Evolutionary conservation across 2,797 vertebrate species (phyloP).

Genomic region (Synanceia verrucosa): DNA sequence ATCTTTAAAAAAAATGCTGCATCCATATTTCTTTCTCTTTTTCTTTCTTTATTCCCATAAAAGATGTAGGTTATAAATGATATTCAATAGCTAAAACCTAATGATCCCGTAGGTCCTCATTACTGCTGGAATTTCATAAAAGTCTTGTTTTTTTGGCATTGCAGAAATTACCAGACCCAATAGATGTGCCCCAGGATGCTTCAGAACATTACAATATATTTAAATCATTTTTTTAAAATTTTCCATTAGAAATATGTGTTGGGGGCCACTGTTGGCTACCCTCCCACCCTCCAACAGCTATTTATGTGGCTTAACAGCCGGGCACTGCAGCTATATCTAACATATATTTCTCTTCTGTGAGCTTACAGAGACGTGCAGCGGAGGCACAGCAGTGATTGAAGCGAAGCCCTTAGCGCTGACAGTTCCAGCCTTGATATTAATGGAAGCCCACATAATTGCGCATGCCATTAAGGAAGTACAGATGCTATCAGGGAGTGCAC

Average conservation of each 20-base stretch:
- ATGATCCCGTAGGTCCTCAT: conserved; percentile 28
- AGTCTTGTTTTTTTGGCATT: conserved; percentile 16
- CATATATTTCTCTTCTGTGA: conserved; percentile 44
- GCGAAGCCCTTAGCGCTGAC: conserved; percentile 69
- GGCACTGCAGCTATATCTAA: conserved; percentile 45
- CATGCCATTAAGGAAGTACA: conserved; percentile 88
- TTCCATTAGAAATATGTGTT: conserved; percentile 38
- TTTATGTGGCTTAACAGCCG: conserved; percentile 55
- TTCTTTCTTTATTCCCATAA: not conserved
- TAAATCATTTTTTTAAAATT: conserved; percentile 57
- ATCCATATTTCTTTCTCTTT: not conserved
- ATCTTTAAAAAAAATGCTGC: not conserved
- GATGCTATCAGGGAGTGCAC: conserved; percentile 86
- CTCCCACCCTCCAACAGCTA: conserved; percentile 37
- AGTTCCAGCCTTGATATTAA: conserved; percentile 77
- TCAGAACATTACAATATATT: conserved; percentile 40
- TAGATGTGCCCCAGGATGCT: conserved; percentile 37
- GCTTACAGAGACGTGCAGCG: conserved; percentile 32
- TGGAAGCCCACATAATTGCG: conserved; percentile 86
- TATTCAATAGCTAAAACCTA: conserved; percentile 13
- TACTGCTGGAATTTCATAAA: conserved; percentile 19
- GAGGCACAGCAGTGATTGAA: conserved; percentile 65
- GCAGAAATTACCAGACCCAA: conserved; percentile 16
- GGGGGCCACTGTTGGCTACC: conserved; percentile 25
- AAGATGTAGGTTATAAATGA: not conserved